Base-by-base conservation (phyloP, 2,797 vertebrate species). In the Sebastes diaconus region DNA sequence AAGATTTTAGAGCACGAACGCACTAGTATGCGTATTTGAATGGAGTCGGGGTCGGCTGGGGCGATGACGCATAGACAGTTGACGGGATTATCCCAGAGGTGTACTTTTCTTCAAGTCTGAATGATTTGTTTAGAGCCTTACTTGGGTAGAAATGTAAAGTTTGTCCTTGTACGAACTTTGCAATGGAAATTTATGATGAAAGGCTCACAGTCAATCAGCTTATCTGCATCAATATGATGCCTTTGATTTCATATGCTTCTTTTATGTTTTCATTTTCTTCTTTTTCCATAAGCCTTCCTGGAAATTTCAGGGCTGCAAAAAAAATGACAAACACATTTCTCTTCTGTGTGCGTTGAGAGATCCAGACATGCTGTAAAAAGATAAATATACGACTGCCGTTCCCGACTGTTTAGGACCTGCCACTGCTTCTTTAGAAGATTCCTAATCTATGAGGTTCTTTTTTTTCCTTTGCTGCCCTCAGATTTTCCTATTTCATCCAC, bases 311-410 rank as follows among this genome's bases (percentile, higher is more conserved):
- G 5, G 3, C 25, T 8, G 22, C 64, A 82, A 36, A 54, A 82
- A 74, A 79, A 73, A 80, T 58, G 30, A 58, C 25, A 46, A 57
- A 73, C 75, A 76, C 27, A 73, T 64, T 75, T 81, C 57, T 57
- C 9, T 46, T 34, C 1, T 18, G 34, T 65, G 73, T 13, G 27
- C 60, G 46, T 36, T 36, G n/a, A 68, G 72, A 82, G 46, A 75
- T 72, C 81, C 83, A 84, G 81, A 87, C 68, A 36, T 58, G 68
- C 52, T 57, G 75, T 70, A n/a, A 68, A 78, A 68, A 83, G 64
- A 81, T 84, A 77, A 82, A 81, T 75, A 85, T 88, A 67, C 3
- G 3, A 22, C 73, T 66, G 81, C 42, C 68, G 25, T 27, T 68
- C 12, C 16, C 10, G 9, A 0, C 59, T 58, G 22, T 73, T 74